Evolutionary conservation across 2,113 vertebrate genomes (phyloP), one percentile per base, ranked within the genome.

Genomic region (Chroicocephalus ridibundus): DNA sequence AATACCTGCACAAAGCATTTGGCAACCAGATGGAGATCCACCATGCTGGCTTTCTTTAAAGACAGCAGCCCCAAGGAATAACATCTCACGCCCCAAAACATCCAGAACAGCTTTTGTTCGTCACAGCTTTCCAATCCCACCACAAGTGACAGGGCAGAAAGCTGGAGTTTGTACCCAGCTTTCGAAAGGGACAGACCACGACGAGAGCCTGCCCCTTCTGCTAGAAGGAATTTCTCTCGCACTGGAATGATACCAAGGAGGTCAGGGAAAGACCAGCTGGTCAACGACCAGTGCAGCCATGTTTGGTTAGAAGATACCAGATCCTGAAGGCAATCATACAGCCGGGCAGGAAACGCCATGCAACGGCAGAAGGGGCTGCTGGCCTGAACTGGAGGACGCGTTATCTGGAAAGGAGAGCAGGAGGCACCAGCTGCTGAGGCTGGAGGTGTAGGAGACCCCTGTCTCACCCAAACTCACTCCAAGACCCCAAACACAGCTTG

Each of bases 201-300:
- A 54, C 0, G 0, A 47, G 14, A 26, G 87, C 81, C 93, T 42
- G 92, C 54, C 93, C 97, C 97, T 98, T 97, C 96, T 98, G 97
- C 93, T 89, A 96, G 93, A 90, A 77, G 97, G 89, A 94, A 49
- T 86, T 96, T 18, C 42, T 97, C 82, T 97, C 29, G 97, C 94
- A 97, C 95, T 83, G 86, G 22, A 86, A 92, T 80, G 86, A 98
- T 95, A 95, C 93, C 94, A 69, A 78, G 95, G 26, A 90, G 95
- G 94, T 74, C 97, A 90, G 72, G 62, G 46, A 21, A 85, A 77
- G 96, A 94, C 97, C 94, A 97, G 66, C 92, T 66, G 69, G 98
- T 94, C 97, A 98, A 58, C 94, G 38, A 81, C 42, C 97, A 96
- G 97, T 98, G 98, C 97, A 29, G n/a, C 32, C 26, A 32, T 27